phyloP scores from a whole-genome alignment of 2,888 invertebrate species.

The Melanostoma mellinum region DNA sequence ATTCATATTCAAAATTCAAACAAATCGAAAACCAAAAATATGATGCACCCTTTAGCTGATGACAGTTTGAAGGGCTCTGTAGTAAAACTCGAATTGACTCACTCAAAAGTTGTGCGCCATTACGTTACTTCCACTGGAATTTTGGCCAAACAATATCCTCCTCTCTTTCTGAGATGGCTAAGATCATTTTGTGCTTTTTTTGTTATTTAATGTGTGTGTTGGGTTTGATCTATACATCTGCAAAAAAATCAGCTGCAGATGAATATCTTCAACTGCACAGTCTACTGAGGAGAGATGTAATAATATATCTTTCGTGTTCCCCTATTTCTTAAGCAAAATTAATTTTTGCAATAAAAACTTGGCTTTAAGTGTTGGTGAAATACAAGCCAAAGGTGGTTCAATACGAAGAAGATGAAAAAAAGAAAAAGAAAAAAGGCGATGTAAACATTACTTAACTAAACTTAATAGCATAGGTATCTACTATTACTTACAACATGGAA shows the following conservation, averaged over 20 bases:
- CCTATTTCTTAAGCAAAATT: neutral
- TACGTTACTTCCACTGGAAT: conserved; percentile 51
- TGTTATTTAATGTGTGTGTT: neutral
- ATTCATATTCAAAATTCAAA: neutral
- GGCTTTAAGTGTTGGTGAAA: conserved; percentile 13
- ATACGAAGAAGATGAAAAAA: neutral
- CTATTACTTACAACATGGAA: conserved; percentile 45
- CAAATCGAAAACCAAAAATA: neutral
- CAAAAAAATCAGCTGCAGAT: conserved; percentile 43
- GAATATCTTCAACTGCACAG: conserved; percentile 13
- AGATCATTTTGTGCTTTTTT: neutral
- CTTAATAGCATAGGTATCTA: conserved; percentile 36
- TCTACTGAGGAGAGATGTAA: neutral
- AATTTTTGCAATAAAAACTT: conserved; percentile 17
- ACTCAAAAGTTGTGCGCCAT: conserved; percentile 50
- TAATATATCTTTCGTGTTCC: conserved; percentile 9
- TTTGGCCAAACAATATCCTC: conserved; percentile 39
- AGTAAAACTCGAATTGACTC: neutral
- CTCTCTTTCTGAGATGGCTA: neutral
- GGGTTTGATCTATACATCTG: neutral
- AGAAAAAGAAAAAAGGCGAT: conserved; percentile 5
- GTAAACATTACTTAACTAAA: conserved; percentile 46
- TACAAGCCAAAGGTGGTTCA: neutral
- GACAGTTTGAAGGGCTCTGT: conserved; percentile 21
- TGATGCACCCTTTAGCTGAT: neutral